Evolutionary conservation across 2,113 vertebrate species (phyloP).

Genomic region (Odobenus rosmarus): DNA sequence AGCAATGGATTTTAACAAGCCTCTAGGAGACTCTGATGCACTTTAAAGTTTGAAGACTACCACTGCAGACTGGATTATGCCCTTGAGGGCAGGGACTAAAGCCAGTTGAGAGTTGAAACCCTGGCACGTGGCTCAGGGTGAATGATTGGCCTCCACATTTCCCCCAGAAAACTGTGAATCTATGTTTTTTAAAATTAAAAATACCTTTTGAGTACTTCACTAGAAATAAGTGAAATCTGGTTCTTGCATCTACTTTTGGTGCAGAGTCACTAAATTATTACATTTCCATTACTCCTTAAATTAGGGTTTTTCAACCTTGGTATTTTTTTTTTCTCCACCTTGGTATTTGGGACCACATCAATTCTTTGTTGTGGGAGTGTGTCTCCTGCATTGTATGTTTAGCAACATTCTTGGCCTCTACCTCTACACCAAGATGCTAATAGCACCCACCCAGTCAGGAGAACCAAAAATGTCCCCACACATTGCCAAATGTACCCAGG

Average conservation of each 20-base stretch:
- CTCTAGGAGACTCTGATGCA: not conserved
- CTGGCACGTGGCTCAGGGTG: not conserved
- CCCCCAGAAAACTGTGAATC: not conserved
- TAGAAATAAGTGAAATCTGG: not conserved
- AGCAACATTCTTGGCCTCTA: not conserved
- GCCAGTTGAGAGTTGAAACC: not conserved
- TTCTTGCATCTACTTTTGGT: not conserved
- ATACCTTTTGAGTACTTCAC: not conserved
- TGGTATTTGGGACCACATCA: not conserved
- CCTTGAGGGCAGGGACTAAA: not conserved
- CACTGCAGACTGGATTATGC: not conserved
- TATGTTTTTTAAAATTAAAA: slow-evolving; percentile 15
- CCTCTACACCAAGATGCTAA: not conserved
- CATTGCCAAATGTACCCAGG: not conserved
- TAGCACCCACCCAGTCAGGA: not conserved
- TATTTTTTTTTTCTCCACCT: not conserved
- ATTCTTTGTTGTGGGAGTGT: not conserved
- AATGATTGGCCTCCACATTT: not conserved
- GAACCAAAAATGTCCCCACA: not conserved
- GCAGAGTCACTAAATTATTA: not conserved
- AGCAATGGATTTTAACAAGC: not conserved
- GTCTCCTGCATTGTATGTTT: not conserved
- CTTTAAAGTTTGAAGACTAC: not conserved
- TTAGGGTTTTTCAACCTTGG: not conserved
- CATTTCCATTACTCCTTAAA: not conserved